Percentiles rank a stretch among this genome's conserved stretches.
Evolutionary conservation across 2,888 invertebrate genomes (phyloP).

Genomic region (Punctoribates punctum): DNA sequence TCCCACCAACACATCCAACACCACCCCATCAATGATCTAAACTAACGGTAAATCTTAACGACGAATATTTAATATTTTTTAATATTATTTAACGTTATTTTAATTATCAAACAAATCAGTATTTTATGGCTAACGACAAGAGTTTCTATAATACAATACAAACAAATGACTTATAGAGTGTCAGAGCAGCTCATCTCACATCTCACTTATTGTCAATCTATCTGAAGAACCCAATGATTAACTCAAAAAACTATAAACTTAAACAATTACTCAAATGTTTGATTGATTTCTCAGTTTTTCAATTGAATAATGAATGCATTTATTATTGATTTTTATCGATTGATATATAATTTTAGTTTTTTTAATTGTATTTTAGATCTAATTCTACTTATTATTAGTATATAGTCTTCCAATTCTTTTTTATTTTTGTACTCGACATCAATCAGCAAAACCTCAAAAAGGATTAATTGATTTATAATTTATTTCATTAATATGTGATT

Average conservation of each 20-base stretch:
- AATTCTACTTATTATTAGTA: background rate
- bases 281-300: background rate
- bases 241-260: background rate
- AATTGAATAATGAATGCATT: constrained; percentile 1
- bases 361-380: constrained; percentile 2
- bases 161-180: background rate
- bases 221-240: background rate
- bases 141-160: too few relatives aligned
- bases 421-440: constrained; percentile 18
- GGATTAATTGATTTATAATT: background rate
- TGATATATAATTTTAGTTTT: constrained; percentile 12
- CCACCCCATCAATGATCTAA: constrained; percentile 23
- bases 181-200: background rate
- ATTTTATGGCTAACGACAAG: background rate
- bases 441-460: background rate
- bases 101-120: constrained; percentile 18
- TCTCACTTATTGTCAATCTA: background rate
- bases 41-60: constrained; percentile 1
- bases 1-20: constrained; percentile 8
- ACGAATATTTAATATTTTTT: background rate
- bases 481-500: constrained; percentile 1
- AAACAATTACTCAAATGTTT: background rate
- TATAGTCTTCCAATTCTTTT: constrained; percentile 25
- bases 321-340: background rate
- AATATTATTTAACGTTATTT: background rate